phyloP scores from a whole-genome alignment of 2,113 vertebrate species.

The Mugil cephalus region DNA sequence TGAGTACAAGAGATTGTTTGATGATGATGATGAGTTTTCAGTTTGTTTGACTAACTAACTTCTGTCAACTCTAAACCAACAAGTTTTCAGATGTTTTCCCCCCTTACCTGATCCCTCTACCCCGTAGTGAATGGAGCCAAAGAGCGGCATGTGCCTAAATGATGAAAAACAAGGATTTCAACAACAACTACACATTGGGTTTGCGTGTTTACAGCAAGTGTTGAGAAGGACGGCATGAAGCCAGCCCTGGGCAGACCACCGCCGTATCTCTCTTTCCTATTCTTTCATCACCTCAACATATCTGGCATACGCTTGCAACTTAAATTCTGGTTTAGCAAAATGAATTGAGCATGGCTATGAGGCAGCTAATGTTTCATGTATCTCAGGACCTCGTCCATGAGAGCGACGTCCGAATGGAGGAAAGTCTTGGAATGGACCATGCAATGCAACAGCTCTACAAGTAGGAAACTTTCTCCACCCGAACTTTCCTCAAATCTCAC shows the following conservation, averaged over 20 bases:
- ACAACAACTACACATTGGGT: background rate
- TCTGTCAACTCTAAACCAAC: background rate
- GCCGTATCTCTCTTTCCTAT: background rate
- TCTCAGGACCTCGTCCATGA: constrained; percentile 30
- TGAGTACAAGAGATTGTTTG: background rate
- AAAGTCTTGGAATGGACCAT: constrained; percentile 41
- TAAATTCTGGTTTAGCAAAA: background rate
- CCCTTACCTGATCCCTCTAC: background rate
- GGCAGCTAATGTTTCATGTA: constrained; percentile 21
- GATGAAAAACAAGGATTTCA: background rate
- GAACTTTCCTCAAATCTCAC: constrained; percentile 30
- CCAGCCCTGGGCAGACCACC: constrained; percentile 17
- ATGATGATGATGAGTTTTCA: too few relatives aligned
- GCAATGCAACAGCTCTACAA: constrained; percentile 5
- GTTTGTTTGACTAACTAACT: background rate
- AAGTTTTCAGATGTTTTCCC: background rate
- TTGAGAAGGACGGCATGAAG: constrained; percentile 7
- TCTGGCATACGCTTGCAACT: background rate
- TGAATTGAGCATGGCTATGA: background rate
- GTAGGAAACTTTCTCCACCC: constrained; percentile 41
- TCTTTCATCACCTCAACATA: constrained; percentile 8
- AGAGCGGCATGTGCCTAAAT: background rate
- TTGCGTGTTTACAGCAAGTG: constrained; percentile 9
- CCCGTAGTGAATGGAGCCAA: background rate
- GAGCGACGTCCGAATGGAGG: constrained; percentile 13